Base-by-base conservation (phyloP, 1,140 invertebrate genomes). In the Dinoponera quadriceps region DNA sequence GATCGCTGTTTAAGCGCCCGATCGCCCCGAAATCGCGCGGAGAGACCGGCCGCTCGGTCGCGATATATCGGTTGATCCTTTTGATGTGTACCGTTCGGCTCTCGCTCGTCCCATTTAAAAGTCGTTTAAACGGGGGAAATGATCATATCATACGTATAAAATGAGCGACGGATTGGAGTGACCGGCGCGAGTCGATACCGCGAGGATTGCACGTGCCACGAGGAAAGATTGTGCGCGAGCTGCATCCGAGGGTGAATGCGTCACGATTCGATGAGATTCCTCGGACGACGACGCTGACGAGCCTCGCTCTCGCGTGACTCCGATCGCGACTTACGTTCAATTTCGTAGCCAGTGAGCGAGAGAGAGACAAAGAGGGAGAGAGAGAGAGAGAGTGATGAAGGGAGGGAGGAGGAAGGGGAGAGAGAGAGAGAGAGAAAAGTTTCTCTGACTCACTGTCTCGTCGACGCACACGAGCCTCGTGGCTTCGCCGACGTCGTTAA, bases 391-490 rank as follows among this genome's bases (percentile, higher is more conserved):
- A 69, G 38, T 20, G 33, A 49, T 14, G 27, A 11, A n/a, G 9
- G 29, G 38, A 75, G 7, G 44, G 22, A 54, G 44, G 51, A 29
- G 22, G 48, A 55, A 38, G 20, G 25, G n/a, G 4, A 49, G 25
- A 25, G 18, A 55, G 54, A 51, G 3, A 63, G 73, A 77, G 20
- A 68, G 11, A 54, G 29, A 22, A n/a, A 29, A 38, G 51, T 80
- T 69, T 57, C 65, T 71, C 63, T 80, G 75, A 80, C 75, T 80
- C 75, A 78, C 51, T 38, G 33, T 68, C 51, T 78, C 74, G 33
- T 69, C 51, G 49, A 54, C 27, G 29, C 74, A 54, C 57, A 48
- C 48, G 25, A 62, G 7, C n/a, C 49, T 78, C 29, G 75, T 33
- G 44, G 51, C 27, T 68, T 57, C n/a, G 75, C 75, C 65, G 51